Evolutionary conservation across 2,113 vertebrate species (phyloP).

Genomic region (Myodes glareolus): DNA sequence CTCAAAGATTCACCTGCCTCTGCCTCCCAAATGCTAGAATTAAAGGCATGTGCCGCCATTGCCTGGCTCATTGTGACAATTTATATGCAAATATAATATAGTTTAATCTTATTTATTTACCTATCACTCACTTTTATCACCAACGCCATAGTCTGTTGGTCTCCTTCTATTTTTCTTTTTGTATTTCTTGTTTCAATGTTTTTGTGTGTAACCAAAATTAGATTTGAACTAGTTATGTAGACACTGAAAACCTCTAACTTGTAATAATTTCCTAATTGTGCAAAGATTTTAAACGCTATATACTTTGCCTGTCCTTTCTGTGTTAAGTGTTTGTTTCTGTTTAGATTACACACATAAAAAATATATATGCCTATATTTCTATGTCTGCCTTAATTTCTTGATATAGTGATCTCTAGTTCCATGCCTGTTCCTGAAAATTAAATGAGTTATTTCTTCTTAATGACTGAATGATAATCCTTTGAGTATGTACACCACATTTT

Average conservation of each 20-base stretch:
- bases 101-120: background rate
- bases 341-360: background rate
- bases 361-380: background rate
- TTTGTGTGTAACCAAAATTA: background rate
- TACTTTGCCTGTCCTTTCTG: background rate
- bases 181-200: background rate
- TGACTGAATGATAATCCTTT: background rate
- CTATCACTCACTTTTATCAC: background rate
- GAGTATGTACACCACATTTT: background rate
- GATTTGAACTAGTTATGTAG: background rate
- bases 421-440: background rate
- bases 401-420: background rate
- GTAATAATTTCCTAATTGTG: background rate
- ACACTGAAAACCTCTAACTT: background rate
- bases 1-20: background rate
- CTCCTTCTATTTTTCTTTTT: background rate
- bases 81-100: background rate
- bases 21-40: background rate
- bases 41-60: background rate
- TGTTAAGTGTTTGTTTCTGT: background rate
- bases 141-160: background rate
- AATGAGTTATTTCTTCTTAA: background rate
- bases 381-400: too few species aligned
- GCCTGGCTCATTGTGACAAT: background rate
- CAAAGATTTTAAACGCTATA: too few species aligned